Evolutionary conservation across 2,797 vertebrate genomes (phyloP).

Genomic region (Coluber constrictor): DNA sequence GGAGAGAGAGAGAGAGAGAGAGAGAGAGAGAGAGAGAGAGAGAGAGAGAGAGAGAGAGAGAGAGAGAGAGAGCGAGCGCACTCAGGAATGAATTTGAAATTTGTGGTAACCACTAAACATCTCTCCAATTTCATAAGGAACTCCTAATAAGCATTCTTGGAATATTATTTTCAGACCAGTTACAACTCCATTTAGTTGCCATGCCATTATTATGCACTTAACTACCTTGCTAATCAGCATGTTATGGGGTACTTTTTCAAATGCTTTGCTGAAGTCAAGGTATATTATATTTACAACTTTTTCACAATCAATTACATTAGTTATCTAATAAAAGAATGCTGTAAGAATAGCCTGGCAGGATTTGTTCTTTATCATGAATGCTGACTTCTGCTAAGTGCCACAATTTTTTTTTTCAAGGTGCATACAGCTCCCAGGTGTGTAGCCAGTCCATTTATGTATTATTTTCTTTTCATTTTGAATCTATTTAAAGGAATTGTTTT

Average conservation of each 20-base stretch:
- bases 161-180: background rate
- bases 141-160: background rate
- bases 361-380: background rate
- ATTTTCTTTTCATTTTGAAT: background rate
- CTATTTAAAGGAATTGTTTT: background rate
- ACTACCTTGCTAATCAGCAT: background rate
- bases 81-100: background rate
- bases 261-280: background rate
- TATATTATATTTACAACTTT: background rate
- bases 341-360: background rate
- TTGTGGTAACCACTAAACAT: background rate
- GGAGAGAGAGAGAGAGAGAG: background rate
- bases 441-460: background rate
- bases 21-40: fast-evolving
- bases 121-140: background rate
- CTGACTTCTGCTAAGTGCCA: background rate
- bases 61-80: background rate
- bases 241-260: background rate
- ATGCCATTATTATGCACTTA: background rate
- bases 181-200: background rate
- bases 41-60: fast-evolving
- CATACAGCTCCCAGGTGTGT: background rate
- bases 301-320: background rate
- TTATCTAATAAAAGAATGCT: background rate
- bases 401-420: background rate